A percentile compares a stretch with the other conserved stretches of the same genome.
Conservation (phyloP, 2,888 invertebrate genomes). For the Dryobota labecula region DNA sequence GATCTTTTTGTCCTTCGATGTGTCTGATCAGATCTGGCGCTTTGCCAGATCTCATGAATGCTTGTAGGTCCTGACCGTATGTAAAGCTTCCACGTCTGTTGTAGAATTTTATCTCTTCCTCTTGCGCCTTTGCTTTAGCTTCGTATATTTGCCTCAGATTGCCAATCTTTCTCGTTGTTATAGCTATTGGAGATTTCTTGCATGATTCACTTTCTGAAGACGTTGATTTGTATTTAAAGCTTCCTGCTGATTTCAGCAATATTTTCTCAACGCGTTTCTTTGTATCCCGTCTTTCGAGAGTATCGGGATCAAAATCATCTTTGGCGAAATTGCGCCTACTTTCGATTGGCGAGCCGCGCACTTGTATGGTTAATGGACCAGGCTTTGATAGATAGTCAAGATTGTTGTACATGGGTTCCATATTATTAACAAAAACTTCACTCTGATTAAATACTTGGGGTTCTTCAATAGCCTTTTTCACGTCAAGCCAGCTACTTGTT, state of each 20-base stretch:
- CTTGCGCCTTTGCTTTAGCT: constrained; percentile 90
- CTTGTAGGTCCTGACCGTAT: constrained; percentile 78
- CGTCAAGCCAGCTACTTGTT: constrained; percentile 85
- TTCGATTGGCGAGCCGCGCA: constrained; percentile 93
- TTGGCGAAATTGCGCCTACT: constrained; percentile 92
- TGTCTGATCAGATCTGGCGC: constrained; percentile 82
- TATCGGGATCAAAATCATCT: constrained; percentile 95
- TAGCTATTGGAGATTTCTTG: constrained; percentile 77
- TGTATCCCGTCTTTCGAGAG: constrained; percentile 92
- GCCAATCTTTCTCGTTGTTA: constrained; percentile 91
- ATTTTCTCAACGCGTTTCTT: constrained; percentile 88
- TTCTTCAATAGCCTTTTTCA: constrained; percentile 75
- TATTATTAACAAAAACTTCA: constrained; percentile 93
- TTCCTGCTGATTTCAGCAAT: constrained; percentile 92
- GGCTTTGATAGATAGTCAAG: constrained; percentile 87
- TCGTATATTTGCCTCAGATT: constrained; percentile 95
- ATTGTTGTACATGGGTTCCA: constrained; percentile 89
- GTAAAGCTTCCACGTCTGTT: constrained; percentile 84
- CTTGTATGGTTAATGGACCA: constrained; percentile 95
- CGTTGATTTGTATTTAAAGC: constrained; percentile 91
- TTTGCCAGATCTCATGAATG: constrained; percentile 78
- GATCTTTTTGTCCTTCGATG: constrained; percentile 77
- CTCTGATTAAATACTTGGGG: constrained; percentile 83
- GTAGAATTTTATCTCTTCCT: constrained; percentile 77
- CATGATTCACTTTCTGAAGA: constrained; percentile 75